Evolutionary conservation across 1,140 invertebrate genomes (phyloP).

Genomic region (Orussus abietinus): DNA sequence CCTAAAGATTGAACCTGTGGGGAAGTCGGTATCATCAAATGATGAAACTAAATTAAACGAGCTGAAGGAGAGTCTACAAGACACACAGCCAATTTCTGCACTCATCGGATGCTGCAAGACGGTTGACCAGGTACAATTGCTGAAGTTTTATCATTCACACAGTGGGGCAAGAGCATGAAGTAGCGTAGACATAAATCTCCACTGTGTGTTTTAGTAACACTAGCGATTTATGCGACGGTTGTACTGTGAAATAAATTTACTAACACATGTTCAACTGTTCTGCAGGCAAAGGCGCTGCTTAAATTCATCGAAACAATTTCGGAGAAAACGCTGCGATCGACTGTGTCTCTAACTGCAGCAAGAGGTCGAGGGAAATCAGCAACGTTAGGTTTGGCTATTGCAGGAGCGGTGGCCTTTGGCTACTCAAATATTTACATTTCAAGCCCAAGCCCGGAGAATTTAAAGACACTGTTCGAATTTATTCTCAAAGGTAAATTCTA

Average conservation of each 20-base stretch:
- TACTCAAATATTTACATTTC: constrained; percentile 99
- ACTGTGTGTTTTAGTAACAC: constrained; percentile 6
- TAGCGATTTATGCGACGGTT: not conserved
- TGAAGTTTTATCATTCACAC: not conserved
- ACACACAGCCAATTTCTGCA: constrained; percentile 86
- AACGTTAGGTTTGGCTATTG: constrained; percentile 90
- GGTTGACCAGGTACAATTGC: constrained; percentile 77
- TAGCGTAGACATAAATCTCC: too few species aligned
- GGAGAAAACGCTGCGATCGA: constrained; percentile 86
- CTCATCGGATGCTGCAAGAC: constrained; percentile 92
- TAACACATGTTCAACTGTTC: constrained; percentile 19
- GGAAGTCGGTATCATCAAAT: constrained; percentile 45
- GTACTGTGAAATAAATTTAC: constrained; percentile 1
- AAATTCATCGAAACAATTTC: constrained; percentile 95
- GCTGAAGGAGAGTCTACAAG: constrained; percentile 75
- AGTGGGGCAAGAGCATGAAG: not conserved
- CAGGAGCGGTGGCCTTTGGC: constrained; percentile 78
- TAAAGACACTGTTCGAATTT: constrained; percentile 98
- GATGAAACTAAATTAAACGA: constrained; percentile 61
- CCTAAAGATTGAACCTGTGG: constrained; percentile 70
- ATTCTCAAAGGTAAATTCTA: constrained; percentile 73
- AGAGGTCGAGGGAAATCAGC: constrained; percentile 98
- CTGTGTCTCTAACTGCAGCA: constrained; percentile 92
- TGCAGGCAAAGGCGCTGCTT: constrained; percentile 78
- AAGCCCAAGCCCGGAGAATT: constrained; percentile 96